Evolutionary conservation across 1,140 invertebrate genomes (phyloP).

Genomic region (Caenorhabditis remanei): DNA sequence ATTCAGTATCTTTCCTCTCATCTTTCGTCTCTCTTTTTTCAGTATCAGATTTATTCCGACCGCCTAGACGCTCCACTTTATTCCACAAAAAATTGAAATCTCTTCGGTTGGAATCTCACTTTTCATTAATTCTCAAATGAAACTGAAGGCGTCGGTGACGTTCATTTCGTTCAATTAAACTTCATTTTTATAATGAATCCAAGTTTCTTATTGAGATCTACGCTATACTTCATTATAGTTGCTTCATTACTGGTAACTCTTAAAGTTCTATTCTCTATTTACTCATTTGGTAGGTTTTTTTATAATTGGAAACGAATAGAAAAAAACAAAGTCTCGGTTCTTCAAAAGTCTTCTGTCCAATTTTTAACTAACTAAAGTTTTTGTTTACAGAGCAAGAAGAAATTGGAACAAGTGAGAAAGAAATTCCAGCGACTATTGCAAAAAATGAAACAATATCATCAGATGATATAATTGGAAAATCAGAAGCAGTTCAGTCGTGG

Average conservation of each 20-base stretch:
- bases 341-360: too few relatives aligned
- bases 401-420: background rate
- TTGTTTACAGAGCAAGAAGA: background rate
- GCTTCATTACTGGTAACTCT: background rate
- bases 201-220: background rate
- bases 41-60: background rate
- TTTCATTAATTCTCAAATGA: conserved; percentile 8
- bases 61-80: background rate
- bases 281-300: background rate
- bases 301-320: background rate
- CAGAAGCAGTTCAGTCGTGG: conserved; percentile 14
- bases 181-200: conserved; percentile 31
- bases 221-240: background rate
- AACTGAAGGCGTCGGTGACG: background rate
- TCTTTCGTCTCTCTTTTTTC: background rate
- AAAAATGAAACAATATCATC: background rate
- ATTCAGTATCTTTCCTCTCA: background rate
- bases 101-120: background rate
- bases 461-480: conserved; percentile 12
- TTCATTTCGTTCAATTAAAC: background rate
- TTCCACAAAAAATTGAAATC: background rate
- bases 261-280: conserved; percentile 5
- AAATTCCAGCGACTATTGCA: background rate
- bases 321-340: too few relatives aligned
- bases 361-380: background rate